Evolutionary conservation across 2,888 invertebrate genomes (phyloP), one percentile per base, ranked within the genome.

Genomic region (Neoitamus cyanurus): DNA sequence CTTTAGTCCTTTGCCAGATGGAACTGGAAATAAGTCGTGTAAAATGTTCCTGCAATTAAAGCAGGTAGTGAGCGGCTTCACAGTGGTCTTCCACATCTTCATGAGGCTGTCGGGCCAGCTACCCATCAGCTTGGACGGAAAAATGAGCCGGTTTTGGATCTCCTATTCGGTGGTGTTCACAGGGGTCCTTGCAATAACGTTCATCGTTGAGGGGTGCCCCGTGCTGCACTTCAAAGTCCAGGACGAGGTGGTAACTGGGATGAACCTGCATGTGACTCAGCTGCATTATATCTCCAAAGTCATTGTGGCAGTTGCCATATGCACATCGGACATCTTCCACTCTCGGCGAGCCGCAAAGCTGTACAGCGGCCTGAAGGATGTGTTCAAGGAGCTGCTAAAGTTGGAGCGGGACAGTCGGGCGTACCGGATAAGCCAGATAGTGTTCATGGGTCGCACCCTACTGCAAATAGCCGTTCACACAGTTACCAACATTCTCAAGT

Each of bases 271-370:
- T 15, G 68, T 80, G 11, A 37, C 80, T 11, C 28, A 80, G 1
- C 34, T 80, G 11, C 80, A 80, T n/a, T 80, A 31, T 20, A 6
- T 80, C 3, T 80, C 80, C 1, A 80, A 80, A 36, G 20, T 80
- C 9, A 34, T 48, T 2, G 80, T 80, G 5, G 80, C 80, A 11
- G 68, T 80, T 13, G 80, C 80, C 4, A 80, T 80, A 7, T 80
- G 80, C 34, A n/a, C 11, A 2, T 80, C 80, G 15, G 68, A 80
- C 15, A 34, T 80, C n/a, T 15, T 30, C 20, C 36, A 80, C 11
- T 31, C 58, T 1, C 48, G 34, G 34, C 11, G 58, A 2, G 36
- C 58, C 20, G 42, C 58, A n/a, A 9, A 36, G 3, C 20, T 58
- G 3, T 58, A 15, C 31, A 20, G 5, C n/a, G 20, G 20, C 13